Evolutionary conservation across 2,888 invertebrate species (phyloP), one percentile per base, ranked within the genome.

Genomic region (Furcula furcula): DNA sequence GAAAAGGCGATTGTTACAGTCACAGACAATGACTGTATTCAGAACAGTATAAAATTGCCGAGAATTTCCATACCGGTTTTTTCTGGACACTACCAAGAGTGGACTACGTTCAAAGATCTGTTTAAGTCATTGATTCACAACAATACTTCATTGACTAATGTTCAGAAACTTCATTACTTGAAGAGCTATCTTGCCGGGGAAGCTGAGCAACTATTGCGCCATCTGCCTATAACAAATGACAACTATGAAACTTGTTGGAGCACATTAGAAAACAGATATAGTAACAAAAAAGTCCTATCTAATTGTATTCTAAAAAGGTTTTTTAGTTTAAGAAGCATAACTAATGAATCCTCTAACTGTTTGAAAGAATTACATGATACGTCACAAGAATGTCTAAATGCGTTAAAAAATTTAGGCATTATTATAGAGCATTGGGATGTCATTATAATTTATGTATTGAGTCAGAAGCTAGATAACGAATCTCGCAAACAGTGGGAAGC

Each of bases 281-380:
- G 25, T 11, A 31, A 31, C 18, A 31, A 31, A 12, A 4, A 7
- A 12, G 18, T 6, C 7, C 7, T 31, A 4, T 5, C 16, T 9
- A 29, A 37, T 11, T 13, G n/a, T 23, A 32, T 29, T 2, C 7
- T 32, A 13, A 31, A 22, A 9, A n/a, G 33, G 4, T 27, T 38
- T 15, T 6, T 30, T 1, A 27, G 20, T 9, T 27, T 30, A 15
- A 3, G 20, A 13, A 6, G 3, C 7, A 16, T 29, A n/a, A 7
- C 7, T 7, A 14, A 14, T 6, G 35, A 30, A 10, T 27, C 26
- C 2, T 25, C 37, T 7, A 16, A 15, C 2, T 3, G 23, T 5
- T 29, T 37, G 4, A 37, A 29, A 20, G 10, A 18, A 2, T 32
- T 37, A 10, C 29, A 29, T 7, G 33, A 37, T 16, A 33, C 29